Conservation (phyloP, 2,797 vertebrate species). For the Myotis myotis region DNA sequence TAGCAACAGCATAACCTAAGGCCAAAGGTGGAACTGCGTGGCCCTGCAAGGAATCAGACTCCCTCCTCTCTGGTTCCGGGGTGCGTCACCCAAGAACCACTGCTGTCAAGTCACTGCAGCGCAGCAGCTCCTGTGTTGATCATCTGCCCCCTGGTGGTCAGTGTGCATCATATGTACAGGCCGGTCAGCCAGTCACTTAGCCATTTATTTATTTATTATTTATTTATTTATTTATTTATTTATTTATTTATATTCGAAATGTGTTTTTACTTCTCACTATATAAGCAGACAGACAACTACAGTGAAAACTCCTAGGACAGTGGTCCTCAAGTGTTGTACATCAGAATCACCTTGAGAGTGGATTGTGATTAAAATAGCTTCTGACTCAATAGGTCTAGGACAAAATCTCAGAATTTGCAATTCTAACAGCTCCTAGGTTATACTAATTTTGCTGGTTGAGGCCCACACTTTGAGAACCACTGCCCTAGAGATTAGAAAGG, state of each 20-base stretch:
- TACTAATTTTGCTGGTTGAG: not conserved
- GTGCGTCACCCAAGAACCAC: too few species aligned
- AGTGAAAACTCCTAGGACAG: not conserved
- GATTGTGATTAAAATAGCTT: not conserved
- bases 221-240: not conserved
- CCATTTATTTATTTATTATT: too few species aligned
- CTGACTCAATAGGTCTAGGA: not conserved
- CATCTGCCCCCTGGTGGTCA: too few species aligned
- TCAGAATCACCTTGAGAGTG: not conserved
- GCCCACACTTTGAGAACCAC: not conserved
- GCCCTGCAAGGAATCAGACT: too few species aligned
- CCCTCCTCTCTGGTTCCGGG: too few species aligned
- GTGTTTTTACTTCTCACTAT: not conserved
- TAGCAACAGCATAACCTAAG: too few species aligned
- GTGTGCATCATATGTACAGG: too few species aligned
- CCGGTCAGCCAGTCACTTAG: too few species aligned
- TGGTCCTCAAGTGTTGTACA: not conserved
- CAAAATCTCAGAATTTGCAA: not conserved
- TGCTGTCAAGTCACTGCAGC: too few species aligned
- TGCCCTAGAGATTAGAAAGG: not conserved
- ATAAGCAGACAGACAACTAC: not conserved
- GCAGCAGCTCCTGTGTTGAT: too few species aligned
- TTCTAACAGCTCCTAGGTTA: not conserved
- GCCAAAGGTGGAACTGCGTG: too few species aligned
- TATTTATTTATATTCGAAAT: not conserved